Evolutionary conservation across 2,888 invertebrate species (phyloP).

Genomic region (Diarsia brunnea): DNA sequence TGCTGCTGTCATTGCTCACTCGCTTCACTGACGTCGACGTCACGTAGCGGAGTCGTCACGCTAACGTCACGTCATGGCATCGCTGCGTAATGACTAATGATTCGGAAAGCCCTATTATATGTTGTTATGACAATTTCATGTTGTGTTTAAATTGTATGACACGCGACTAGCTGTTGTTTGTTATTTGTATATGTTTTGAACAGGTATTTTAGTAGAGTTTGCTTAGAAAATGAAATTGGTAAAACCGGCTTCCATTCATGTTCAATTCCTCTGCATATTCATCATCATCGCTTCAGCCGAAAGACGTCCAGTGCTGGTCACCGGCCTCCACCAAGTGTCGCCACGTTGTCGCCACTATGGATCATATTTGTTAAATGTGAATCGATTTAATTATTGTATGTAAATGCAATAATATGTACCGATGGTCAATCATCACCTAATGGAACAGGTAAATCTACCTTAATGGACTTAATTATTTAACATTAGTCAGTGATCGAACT

Average conservation of each 20-base stretch:
- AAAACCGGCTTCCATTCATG: not conserved
- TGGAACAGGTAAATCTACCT: not conserved
- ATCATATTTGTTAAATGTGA: not conserved
- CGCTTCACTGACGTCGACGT: conserved; percentile 41
- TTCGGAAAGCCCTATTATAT: conserved; percentile 40
- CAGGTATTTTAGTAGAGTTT: conserved; percentile 2
- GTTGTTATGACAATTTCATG: conserved; percentile 23
- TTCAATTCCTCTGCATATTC: not conserved
- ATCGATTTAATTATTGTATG: not conserved
- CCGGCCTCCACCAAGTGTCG: too few relatives aligned
- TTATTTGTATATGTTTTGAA: not conserved
- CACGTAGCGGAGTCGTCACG: conserved; percentile 51
- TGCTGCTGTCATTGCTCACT: conserved; percentile 62
- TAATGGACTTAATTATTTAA: conserved; percentile 13
- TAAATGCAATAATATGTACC: not conserved
- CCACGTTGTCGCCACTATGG: not conserved
- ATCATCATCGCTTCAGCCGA: too few relatives aligned
- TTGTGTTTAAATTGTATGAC: conserved; percentile 14
- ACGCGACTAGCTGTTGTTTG: conserved; percentile 10
- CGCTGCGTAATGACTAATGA: conserved; percentile 51
- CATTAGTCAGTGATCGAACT: conserved; percentile 1
- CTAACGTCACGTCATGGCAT: conserved; percentile 49
- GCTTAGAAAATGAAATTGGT: not conserved
- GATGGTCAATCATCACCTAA: not conserved
- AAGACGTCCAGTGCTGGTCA: too few relatives aligned